Base-by-base conservation (phyloP, 2,797 vertebrate species). In the Pipistrellus pygmaeus region DNA sequence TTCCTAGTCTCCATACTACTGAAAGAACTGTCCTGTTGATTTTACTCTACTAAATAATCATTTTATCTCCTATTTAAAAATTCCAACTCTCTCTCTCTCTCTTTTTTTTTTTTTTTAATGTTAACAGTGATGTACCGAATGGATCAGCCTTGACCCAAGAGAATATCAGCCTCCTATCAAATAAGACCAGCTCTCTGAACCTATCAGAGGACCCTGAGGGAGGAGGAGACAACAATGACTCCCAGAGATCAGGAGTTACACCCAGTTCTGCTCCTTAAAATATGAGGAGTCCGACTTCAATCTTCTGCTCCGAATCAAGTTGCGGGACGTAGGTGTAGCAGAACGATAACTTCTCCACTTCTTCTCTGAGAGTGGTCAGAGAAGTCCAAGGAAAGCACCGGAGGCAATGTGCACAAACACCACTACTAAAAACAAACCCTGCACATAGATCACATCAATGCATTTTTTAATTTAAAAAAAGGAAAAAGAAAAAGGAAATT, bases 401-500 rank as follows among this genome's bases (percentile, higher is more conserved):
- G 97, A 98, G 98, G 98, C 98, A 97, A 98, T 98, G 98, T 98
- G 98, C 98, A 98, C 98, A 98, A 97, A 98, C 98, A 98, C 98
- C 98, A 98, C 98, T 98, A 98, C 98, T 98, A 98, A 98, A 97
- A 98, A 98, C 97, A 98, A 97, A 97, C 98, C 97, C 98, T 98
- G 98, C 98, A 98, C 98, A 98, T 98, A 98, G 98, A 98, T 98
- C 98, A 98, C 97, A 98, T 98, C 98, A 98, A 98, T 98, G 95
- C 98, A 98, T 98, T 98, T 98, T 98, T 98, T 98, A 98, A 98
- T 98, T 98, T 98, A 98, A 98, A 98, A 98, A 98, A 98, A 99
- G 99, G 98, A 99, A 99, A 99, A 99, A 98, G 98, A 97, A 98
- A 98, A 99, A 99, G 99, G 99, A 99, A 99, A 99, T 99, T 99